Percentiles rank a stretch among this genome's conserved stretches.
phyloP scores from a whole-genome alignment of 2,888 invertebrate genomes.

The Brenthis hecate region DNA sequence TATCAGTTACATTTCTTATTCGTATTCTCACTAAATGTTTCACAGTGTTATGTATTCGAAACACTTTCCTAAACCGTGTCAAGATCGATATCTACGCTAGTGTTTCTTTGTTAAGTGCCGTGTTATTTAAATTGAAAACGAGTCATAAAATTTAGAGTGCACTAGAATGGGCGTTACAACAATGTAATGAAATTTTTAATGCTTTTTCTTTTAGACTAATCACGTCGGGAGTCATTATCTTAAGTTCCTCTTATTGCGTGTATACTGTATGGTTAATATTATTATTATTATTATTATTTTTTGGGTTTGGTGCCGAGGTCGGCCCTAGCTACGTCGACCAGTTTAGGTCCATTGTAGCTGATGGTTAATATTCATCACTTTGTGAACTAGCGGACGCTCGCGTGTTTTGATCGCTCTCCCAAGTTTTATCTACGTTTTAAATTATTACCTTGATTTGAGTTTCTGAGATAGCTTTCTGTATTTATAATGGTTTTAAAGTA shows the following conservation, averaged over 20 bases:
- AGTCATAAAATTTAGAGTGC: conserved; percentile 49
- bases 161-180: conserved; percentile 46
- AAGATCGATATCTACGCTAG: conserved; percentile 71
- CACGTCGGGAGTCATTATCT: conserved; percentile 32
- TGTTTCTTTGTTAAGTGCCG: conserved; percentile 50
- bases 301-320: no score
- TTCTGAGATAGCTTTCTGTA: conserved; percentile 17
- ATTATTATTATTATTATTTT: no score
- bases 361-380: conserved; percentile 11
- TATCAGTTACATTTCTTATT: conserved; percentile 55
- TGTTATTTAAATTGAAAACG: conserved; percentile 54
- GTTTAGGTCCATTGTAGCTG: no score
- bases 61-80: conserved; percentile 71
- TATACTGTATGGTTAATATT: conserved; percentile 5
- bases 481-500: conserved; percentile 1
- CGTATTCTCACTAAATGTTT: conserved; percentile 59
- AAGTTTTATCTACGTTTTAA: conserved; percentile 22
- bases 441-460: conserved; percentile 14
- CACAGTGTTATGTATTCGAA: conserved; percentile 67
- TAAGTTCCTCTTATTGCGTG: conserved; percentile 51
- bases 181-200: conserved; percentile 22
- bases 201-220: conserved; percentile 39
- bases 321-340: no score
- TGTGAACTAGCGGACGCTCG: conserved; percentile 20
- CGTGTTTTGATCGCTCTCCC: conserved; percentile 16